Percentiles rank a stretch among this genome's conserved stretches.
Evolutionary conservation across 2,113 vertebrate genomes (phyloP).

Genomic region (Onychorhynchus coronatus): DNA sequence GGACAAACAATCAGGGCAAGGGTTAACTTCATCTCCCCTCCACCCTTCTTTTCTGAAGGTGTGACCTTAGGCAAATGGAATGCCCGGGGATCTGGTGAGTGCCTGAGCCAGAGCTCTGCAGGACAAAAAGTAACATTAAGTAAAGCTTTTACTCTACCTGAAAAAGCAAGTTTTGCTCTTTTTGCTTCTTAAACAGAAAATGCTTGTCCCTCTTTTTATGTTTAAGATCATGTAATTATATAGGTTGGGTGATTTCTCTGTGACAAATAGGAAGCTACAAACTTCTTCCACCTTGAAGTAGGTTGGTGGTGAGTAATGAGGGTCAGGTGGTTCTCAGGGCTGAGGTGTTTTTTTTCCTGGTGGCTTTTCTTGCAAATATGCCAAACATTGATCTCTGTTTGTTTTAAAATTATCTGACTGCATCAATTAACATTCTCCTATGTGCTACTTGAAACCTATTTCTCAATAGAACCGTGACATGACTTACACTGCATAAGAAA

Average conservation of each 20-base stretch:
- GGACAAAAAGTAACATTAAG: neutral
- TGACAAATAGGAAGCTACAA: neutral
- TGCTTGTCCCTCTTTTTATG: neutral
- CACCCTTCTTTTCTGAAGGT: constrained; percentile 39
- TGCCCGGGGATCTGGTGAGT: constrained; percentile 16
- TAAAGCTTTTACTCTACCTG: neutral
- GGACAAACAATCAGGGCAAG: constrained; percentile 24
- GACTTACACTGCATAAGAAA: neutral
- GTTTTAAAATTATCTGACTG: constrained; percentile 44
- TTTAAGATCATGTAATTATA: neutral
- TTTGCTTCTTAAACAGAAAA: neutral
- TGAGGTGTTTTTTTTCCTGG: neutral
- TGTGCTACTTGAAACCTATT: constrained; percentile 31
- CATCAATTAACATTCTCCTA: constrained; percentile 40
- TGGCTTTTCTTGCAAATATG: neutral
- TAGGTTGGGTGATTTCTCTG: neutral
- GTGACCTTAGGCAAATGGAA: constrained; percentile 57
- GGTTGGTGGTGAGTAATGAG: constrained; percentile 32
- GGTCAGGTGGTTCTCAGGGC: constrained; percentile 10
- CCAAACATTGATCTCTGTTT: constrained; percentile 17
- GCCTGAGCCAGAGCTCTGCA: neutral
- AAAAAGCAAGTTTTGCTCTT: neutral
- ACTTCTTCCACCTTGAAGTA: constrained; percentile 18
- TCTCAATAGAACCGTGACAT: constrained; percentile 18
- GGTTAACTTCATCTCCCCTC: constrained; percentile 41